These are phyloP conservation scores for Anthopleura sola DNA, from an alignment of 64 coral and sea anemone species.

Conservation along the genomic window DNA sequence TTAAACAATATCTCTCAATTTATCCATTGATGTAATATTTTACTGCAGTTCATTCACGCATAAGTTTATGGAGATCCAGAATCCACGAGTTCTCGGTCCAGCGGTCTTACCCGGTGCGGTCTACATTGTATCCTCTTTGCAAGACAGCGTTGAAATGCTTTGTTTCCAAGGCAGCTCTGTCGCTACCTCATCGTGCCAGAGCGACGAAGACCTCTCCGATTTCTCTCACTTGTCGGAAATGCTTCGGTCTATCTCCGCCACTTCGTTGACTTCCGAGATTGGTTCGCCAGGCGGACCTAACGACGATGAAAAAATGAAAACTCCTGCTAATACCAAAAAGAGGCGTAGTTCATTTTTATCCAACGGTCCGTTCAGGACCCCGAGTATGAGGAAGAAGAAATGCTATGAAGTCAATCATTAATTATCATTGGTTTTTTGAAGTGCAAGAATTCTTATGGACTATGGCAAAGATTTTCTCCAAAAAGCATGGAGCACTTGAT, in stretches of 20 bases:
- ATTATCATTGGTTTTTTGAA: not conserved
- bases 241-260: conserved; percentile 47
- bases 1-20: not conserved
- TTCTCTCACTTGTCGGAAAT: conserved; percentile 48
- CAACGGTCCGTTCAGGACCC: conserved; percentile 57
- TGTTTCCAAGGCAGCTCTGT: conserved; percentile 89
- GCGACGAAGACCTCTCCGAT: conserved; percentile 68
- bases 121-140: conserved; percentile 79
- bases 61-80: conserved; percentile 90
- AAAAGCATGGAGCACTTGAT: too few species aligned
- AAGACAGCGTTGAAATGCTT: conserved; percentile 77
- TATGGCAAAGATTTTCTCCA: not conserved
- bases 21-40: conserved; percentile 7
- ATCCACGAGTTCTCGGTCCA: conserved; percentile 85
- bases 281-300: not conserved
- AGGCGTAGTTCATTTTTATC: conserved; percentile 46
- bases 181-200: conserved; percentile 53
- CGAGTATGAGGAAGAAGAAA: conserved; percentile 46
- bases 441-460: not conserved
- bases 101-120: conserved; percentile 82
- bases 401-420: conserved; percentile 26
- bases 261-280: not conserved
- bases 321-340: conserved; percentile 8
- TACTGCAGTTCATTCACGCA: conserved; percentile 69
- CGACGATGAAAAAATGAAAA: not conserved